A percentile compares a stretch with the other conserved stretches of the same genome.
Evolutionary conservation across 1,140 invertebrate genomes (phyloP).

Genomic region (Drosophila murphyi): DNA sequence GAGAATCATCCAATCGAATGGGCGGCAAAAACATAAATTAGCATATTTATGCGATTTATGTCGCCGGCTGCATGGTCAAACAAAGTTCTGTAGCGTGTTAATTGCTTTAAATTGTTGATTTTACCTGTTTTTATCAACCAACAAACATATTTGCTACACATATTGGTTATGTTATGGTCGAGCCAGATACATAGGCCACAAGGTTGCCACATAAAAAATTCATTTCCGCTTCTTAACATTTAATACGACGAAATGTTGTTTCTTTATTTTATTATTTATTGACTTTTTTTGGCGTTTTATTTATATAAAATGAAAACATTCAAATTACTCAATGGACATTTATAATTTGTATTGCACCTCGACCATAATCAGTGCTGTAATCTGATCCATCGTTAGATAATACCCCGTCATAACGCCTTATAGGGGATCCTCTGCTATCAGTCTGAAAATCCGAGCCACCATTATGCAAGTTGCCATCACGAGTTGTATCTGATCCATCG

Average conservation of each 20-base stretch:
- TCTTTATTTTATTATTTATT: neutral
- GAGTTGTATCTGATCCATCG: neutral
- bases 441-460: neutral
- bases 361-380: neutral
- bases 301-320: neutral
- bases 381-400: neutral
- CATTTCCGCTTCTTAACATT: constrained; percentile 34
- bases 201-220: constrained; percentile 23
- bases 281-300: neutral
- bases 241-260: neutral
- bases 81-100: constrained; percentile 50
- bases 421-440: too few relatives aligned
- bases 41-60: constrained; percentile 68
- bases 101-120: constrained; percentile 44
- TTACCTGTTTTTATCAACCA: constrained; percentile 44
- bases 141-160: constrained; percentile 14
- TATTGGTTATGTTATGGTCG: constrained; percentile 9
- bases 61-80: constrained; percentile 47
- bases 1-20: constrained; percentile 31
- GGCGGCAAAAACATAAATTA: constrained; percentile 53
- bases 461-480: neutral
- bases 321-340: neutral
- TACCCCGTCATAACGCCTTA: neutral
- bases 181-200: constrained; percentile 19
- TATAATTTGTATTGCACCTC: neutral